These are phyloP conservation scores for Oligia fasciuncula DNA, from an alignment of 2,888 invertebrate genomes.

Conservation along the genomic window DNA sequence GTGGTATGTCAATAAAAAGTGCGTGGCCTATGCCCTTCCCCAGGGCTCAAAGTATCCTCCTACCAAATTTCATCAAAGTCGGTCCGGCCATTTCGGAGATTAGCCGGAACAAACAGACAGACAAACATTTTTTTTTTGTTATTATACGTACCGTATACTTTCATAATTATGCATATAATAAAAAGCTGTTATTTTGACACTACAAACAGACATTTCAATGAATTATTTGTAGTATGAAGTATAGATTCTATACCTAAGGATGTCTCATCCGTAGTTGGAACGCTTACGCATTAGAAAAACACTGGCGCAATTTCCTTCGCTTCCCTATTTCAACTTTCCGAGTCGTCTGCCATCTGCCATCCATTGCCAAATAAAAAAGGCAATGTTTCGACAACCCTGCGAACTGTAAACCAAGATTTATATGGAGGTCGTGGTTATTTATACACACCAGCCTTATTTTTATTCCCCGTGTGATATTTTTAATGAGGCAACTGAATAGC, in stretches of 20 bases:
- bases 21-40: no score
- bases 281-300: conserved; percentile 8
- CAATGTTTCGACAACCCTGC: conserved; percentile 79
- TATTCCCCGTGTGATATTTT: conserved; percentile 89
- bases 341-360: conserved; percentile 12
- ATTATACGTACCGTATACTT: no score
- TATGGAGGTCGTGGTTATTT: conserved; percentile 86
- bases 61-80: no score
- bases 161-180: background rate
- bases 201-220: background rate
- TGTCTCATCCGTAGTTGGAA: background rate
- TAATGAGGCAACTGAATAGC: conserved; percentile 88
- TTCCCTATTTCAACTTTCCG: conserved; percentile 8
- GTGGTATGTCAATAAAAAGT: no score
- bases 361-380: conserved; percentile 58
- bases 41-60: no score
- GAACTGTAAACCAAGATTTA: conserved; percentile 87
- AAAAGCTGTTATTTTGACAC: background rate
- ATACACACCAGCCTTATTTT: conserved; percentile 86
- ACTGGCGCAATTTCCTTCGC: background rate
- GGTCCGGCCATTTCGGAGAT: no score
- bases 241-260: background rate
- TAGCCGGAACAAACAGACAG: no score
- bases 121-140: no score
- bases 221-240: background rate